These are phyloP conservation scores for Dasyurus viverrinus DNA, from an alignment of 2,113 vertebrate genomes.

Conservation along the genomic window DNA sequence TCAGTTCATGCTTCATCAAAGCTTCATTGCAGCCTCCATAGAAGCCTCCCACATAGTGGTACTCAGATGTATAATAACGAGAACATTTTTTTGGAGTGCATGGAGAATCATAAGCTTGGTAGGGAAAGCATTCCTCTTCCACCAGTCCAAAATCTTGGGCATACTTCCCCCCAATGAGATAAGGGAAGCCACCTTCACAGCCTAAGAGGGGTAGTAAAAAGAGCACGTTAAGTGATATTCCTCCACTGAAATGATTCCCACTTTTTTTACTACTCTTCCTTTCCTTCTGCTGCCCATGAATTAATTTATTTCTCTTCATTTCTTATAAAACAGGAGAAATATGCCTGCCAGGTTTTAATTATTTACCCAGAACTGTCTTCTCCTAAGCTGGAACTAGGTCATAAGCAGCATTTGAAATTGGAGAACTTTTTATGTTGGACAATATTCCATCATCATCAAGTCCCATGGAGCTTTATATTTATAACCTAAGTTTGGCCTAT, in stretches of 20 bases:
- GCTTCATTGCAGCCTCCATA: slow-evolving; percentile 96
- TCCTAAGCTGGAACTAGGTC: neutral
- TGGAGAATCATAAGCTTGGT: slow-evolving; percentile 84
- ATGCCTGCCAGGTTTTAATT: neutral
- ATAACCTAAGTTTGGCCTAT: neutral
- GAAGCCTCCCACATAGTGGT: slow-evolving; percentile 95
- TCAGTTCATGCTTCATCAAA: slow-evolving; percentile 94
- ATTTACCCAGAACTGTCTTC: neutral
- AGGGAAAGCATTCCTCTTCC: slow-evolving; percentile 94
- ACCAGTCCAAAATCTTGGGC: slow-evolving; percentile 95
- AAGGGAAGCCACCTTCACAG: slow-evolving; percentile 96
- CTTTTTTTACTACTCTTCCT: neutral
- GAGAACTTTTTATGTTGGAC: neutral
- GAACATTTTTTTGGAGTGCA: slow-evolving; percentile 86
- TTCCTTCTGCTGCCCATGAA: neutral
- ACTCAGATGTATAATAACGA: slow-evolving; percentile 89
- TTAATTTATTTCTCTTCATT: neutral
- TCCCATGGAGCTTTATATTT: neutral
- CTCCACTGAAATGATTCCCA: neutral
- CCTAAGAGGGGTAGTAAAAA: slow-evolving; percentile 80
- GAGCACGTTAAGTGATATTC: neutral
- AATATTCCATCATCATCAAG: neutral
- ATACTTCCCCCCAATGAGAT: slow-evolving; percentile 94
- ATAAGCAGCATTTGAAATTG: neutral
- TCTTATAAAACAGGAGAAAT: neutral